These are phyloP conservation scores for Drosophila kuntzei DNA, from an alignment of 2,888 invertebrate species.

Conservation along the genomic window DNA sequence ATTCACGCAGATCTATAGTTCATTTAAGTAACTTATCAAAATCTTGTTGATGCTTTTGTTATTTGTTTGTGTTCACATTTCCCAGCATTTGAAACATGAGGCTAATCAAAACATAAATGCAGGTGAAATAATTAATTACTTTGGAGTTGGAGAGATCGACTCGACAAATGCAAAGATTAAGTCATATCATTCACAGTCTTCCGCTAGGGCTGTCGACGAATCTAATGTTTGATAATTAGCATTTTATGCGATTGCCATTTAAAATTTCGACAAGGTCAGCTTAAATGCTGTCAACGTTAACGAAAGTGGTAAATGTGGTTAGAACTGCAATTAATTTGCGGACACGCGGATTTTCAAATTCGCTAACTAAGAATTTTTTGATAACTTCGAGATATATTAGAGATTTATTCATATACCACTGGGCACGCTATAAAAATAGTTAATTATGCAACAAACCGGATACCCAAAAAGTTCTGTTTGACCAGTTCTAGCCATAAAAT, in stretches of 20 bases:
- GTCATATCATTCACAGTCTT: constrained; percentile 37
- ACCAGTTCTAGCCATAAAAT: constrained; percentile 51
- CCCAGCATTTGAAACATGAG: constrained; percentile 28
- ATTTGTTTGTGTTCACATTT: constrained; percentile 29
- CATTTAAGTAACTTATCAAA: not conserved
- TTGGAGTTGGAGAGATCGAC: constrained; percentile 34
- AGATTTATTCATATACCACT: constrained; percentile 9
- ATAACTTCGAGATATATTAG: constrained; percentile 34
- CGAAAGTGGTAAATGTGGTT: constrained; percentile 69
- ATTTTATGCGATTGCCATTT: constrained; percentile 48
- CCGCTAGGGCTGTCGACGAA: constrained; percentile 49
- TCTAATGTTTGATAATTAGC: constrained; percentile 51
- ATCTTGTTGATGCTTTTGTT: not conserved
- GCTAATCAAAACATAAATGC: constrained; percentile 55
- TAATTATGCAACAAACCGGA: constrained; percentile 73
- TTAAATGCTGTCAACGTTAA: constrained; percentile 43
- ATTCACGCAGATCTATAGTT: constrained; percentile 11
- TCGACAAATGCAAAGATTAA: constrained; percentile 33
- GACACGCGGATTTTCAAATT: constrained; percentile 33
- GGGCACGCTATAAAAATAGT: constrained; percentile 55
- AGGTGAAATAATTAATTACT: constrained; percentile 52
- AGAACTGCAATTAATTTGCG: constrained; percentile 66
- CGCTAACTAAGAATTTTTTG: constrained; percentile 33
- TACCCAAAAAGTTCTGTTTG: constrained; percentile 32
- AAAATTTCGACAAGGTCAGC: constrained; percentile 64